phyloP scores from a whole-genome alignment of 2,888 invertebrate species.

The Drosophila recens region DNA sequence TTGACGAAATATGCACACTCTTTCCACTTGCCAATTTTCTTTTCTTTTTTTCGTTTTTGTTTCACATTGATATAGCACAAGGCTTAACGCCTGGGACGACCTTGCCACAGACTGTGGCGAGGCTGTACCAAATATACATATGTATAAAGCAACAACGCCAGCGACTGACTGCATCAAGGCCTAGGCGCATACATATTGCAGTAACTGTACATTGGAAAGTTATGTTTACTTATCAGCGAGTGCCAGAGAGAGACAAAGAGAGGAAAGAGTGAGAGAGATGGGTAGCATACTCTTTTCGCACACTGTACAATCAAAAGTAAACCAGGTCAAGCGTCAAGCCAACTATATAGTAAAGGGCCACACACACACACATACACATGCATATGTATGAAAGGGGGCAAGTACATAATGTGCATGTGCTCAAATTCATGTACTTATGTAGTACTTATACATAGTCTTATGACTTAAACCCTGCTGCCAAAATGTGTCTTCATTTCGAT shows the following conservation, averaged over 20 bases:
- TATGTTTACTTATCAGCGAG: constrained; percentile 54
- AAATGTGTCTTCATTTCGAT: constrained; percentile 11
- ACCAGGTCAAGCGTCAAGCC: constrained; percentile 76
- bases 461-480: background rate
- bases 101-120: constrained; percentile 55
- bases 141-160: constrained; percentile 9
- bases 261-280: background rate
- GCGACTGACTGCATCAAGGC: constrained; percentile 44
- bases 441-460: background rate
- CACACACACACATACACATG: background rate
- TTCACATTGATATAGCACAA: constrained; percentile 49
- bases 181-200: constrained; percentile 60
- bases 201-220: constrained; percentile 65
- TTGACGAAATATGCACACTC: constrained; percentile 46
- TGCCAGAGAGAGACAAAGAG: background rate
- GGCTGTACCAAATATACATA: constrained; percentile 43
- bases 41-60: constrained; percentile 8
- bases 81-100: constrained; percentile 59
- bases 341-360: constrained; percentile 18
- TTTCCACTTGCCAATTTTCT: constrained; percentile 22
- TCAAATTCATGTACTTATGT: constrained; percentile 1
- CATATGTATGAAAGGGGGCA: background rate
- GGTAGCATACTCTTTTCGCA: constrained; percentile 31
- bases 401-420: constrained; percentile 12
- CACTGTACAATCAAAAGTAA: constrained; percentile 57